phyloP scores from a whole-genome alignment of 2,888 invertebrate genomes.

The Cephus pulcher region DNA sequence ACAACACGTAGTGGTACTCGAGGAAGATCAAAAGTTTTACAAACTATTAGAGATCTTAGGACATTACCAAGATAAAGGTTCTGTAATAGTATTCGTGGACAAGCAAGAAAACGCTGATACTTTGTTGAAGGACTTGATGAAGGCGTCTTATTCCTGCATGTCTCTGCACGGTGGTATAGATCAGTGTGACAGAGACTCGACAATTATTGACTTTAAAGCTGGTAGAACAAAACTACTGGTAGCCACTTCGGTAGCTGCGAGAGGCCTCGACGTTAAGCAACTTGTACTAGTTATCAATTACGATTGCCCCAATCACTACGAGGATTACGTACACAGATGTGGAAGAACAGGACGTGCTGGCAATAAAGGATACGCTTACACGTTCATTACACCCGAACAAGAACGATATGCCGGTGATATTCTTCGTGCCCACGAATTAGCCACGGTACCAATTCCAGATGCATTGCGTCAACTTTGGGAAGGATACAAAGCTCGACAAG shows the following conservation, averaged over 20 bases:
- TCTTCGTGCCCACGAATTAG: conserved; percentile 89
- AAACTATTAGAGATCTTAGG: conserved; percentile 98
- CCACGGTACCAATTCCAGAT: conserved; percentile 81
- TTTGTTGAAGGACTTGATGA: conserved; percentile 93
- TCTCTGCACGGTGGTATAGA: conserved; percentile 99
- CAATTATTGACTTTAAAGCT: conserved; percentile 96
- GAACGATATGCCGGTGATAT: conserved; percentile 94
- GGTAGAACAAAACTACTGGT: conserved; percentile 93
- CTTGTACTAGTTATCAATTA: conserved; percentile 97
- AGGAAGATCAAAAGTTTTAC: conserved; percentile 97
- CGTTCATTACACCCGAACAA: conserved; percentile 96
- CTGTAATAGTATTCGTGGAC: conserved; percentile 97
- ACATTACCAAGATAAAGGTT: conserved; percentile 90
- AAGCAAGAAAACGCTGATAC: conserved; percentile 98
- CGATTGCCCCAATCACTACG: conserved; percentile 99
- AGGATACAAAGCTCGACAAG: conserved; percentile 88
- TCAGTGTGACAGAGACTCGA: conserved; percentile 98
- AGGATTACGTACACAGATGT: conserved; percentile 99
- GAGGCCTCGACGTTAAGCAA: conserved; percentile 98
- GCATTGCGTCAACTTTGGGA: conserved; percentile 87
- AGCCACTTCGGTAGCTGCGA: conserved; percentile 97
- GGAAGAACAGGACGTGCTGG: conserved; percentile 92
- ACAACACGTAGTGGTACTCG: conserved; percentile 92
- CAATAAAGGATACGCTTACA: conserved; percentile 97
- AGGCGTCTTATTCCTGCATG: conserved; percentile 95